Evolutionary conservation across 2,797 vertebrate genomes (phyloP), one percentile per base, ranked within the genome.

Genomic region (Telmatherina bonti): DNA sequence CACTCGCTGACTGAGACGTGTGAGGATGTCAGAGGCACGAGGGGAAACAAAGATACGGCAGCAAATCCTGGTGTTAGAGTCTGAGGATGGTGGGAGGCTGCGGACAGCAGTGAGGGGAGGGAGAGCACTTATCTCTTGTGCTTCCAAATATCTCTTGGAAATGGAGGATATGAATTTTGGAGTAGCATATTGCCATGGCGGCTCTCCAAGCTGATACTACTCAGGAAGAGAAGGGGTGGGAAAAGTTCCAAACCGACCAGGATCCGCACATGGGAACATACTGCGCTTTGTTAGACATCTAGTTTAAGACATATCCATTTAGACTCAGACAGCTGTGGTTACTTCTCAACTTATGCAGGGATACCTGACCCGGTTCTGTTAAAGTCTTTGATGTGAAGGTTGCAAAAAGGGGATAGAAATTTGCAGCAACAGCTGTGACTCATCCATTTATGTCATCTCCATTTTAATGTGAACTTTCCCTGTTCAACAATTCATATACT

Each of bases 101-200:
- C 62, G 51, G 75, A 85, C 65, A 74, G 41, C 22, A 43, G 41
- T 57, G 26, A 71, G 26, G 31, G 16, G 61, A 59, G n/a, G 22
- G 43, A 16, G 27, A 29, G 43, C 31, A 22, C n/a, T 71, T 63
- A 63, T 67, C 31, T 65, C 80, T 70, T 76, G 61, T 82, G 73
- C 15, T 56, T 85, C 76, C 26, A 86, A 82, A 81, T 86, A 38
- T 49, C 62, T 73, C 78, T 83, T 88, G 62, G 68, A 84, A 76
- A 77, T 77, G 49, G 53, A 76, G 52, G 63, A 73, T 74, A 66
- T 82, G 73, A 51, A 43, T 73, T 82, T 79, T 29, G 12, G 52
- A 79, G 70, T 43, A 49, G 16, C 63, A 57, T 67, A 64, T 75
- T 75, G 62, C 61, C 60, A 55, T 85, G 74, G 78, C 65, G 12